Evolutionary conservation across 2,888 invertebrate species (phyloP), one percentile per base, ranked within the genome.

Genomic region (Epirrita christyi): DNA sequence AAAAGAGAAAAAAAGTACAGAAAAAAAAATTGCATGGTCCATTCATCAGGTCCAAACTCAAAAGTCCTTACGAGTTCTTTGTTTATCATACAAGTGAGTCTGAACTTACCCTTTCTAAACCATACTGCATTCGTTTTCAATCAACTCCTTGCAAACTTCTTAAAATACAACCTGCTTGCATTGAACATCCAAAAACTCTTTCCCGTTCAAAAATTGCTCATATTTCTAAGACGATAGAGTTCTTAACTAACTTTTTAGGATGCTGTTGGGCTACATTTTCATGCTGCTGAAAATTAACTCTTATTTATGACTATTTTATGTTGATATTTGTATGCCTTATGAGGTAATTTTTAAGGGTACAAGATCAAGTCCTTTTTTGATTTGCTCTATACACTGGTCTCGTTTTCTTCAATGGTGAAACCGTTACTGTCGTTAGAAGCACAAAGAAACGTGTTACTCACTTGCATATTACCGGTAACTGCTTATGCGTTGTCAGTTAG

Each of bases 81-180:
- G 84, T 89, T 86, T 83, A 80, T 75, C 72, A 74, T 75, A 83
- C 79, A 81, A 80, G 76, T 75, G 72, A 74, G 72, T 73, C 57
- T 45, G 69, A 77, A 78, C 79, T 77, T 80, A 80, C 83, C 85
- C 86, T 83, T 85, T 83, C 80, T 78, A 80, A 75, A 75, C 79
- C 64, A 70, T 71, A 73, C 75, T 86, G 87, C 88, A 85, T 86
- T 86, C 84, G 80, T 80, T 88, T 88, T 89, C 85, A 89, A 90
- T 89, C 74, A 85, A 85, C 80, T 87, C 74, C 72, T 82, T 80
- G 72, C 77, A 65, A 78, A 78, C 73, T 78, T 79, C 76, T 80
- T 82, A 75, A 59, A 51, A 50, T 52, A 55, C 57, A 66, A 67
- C 73, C 58, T 37, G 66, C 70, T 64, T 36, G 21, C 21, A 3